Evolutionary conservation across 2,113 vertebrate species (phyloP).

Genomic region (Catharus fuscescens): DNA sequence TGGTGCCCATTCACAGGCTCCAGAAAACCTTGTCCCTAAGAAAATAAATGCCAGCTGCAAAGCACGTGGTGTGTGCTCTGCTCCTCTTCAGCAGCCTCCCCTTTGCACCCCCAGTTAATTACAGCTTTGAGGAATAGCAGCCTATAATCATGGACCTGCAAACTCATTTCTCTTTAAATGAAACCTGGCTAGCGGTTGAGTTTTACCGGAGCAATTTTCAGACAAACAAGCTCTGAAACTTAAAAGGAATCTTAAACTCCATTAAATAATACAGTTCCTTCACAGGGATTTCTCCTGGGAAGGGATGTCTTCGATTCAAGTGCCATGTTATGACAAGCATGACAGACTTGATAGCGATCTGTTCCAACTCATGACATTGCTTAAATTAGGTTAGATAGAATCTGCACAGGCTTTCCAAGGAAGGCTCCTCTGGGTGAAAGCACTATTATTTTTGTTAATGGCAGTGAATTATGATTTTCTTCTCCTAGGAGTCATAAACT

Average conservation of each 20-base stretch:
- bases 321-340: slow-evolving; percentile 80
- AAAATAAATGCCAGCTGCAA: neutral
- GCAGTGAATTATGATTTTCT: slow-evolving; percentile 68
- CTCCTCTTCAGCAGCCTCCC: neutral
- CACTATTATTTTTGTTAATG: slow-evolving; percentile 76
- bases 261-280: slow-evolving; percentile 74
- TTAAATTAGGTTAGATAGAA: slow-evolving; percentile 76
- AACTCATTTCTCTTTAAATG: slow-evolving; percentile 31
- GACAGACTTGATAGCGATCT: slow-evolving; percentile 78
- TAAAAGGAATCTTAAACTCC: slow-evolving; percentile 69
- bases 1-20: neutral
- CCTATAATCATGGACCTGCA: neutral
- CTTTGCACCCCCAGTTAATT: slow-evolving; percentile 34
- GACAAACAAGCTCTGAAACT: slow-evolving; percentile 65
- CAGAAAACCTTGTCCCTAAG: neutral
- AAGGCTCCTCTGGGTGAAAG: slow-evolving; percentile 57
- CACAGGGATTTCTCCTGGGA: slow-evolving; percentile 75
- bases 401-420: slow-evolving; percentile 47
- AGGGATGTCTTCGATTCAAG: slow-evolving; percentile 74
- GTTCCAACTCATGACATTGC: slow-evolving; percentile 78
- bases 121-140: neutral
- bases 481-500: slow-evolving; percentile 57
- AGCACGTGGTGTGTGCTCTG: neutral
- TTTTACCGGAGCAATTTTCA: slow-evolving; percentile 55
- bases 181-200: slow-evolving; percentile 27